A percentile compares a stretch with the other conserved stretches of the same genome.
phyloP scores from a whole-genome alignment of 2,797 vertebrate genomes.

The Toxotes lorentzi region DNA sequence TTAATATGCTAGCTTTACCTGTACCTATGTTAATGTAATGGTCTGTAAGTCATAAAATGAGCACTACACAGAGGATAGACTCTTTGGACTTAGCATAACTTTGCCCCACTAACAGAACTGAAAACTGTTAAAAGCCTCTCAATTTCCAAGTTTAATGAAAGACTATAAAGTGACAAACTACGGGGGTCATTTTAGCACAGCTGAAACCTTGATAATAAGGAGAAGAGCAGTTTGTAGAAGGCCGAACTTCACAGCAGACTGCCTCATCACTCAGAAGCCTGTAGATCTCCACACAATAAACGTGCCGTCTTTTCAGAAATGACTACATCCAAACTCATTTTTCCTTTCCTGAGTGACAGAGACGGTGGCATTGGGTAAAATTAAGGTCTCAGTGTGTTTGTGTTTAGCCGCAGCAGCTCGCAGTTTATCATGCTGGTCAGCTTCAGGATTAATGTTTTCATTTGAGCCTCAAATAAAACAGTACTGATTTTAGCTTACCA shows the following conservation, averaged over 20 bases:
- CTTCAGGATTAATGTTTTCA: constrained; percentile 66
- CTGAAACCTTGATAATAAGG: neutral
- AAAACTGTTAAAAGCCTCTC: too few relatives aligned
- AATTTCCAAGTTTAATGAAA: too few relatives aligned
- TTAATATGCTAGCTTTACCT: too few relatives aligned
- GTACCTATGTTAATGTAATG: too few relatives aligned
- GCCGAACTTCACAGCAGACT: constrained; percentile 36
- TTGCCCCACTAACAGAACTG: too few relatives aligned
- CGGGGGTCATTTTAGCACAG: neutral
- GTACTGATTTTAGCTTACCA: constrained; percentile 75
- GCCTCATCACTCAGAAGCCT: constrained; percentile 60
- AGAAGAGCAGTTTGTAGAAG: neutral
- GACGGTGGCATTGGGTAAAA: constrained; percentile 58
- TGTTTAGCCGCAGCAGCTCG: constrained; percentile 27
- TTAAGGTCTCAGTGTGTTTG: constrained; percentile 50
- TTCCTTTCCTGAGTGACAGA: constrained; percentile 49
- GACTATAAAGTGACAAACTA: too few relatives aligned
- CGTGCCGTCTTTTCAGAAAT: constrained; percentile 71
- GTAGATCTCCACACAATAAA: constrained; percentile 70
- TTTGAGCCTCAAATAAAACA: constrained; percentile 72
- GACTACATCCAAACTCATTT: constrained; percentile 69
- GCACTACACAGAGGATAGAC: too few relatives aligned
- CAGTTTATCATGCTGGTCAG: constrained; percentile 39
- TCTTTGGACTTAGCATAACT: too few relatives aligned
- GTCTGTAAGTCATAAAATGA: too few relatives aligned